These are phyloP conservation scores for Diceros bicornis DNA, from an alignment of 2,797 vertebrate genomes.

Conservation along the genomic window DNA sequence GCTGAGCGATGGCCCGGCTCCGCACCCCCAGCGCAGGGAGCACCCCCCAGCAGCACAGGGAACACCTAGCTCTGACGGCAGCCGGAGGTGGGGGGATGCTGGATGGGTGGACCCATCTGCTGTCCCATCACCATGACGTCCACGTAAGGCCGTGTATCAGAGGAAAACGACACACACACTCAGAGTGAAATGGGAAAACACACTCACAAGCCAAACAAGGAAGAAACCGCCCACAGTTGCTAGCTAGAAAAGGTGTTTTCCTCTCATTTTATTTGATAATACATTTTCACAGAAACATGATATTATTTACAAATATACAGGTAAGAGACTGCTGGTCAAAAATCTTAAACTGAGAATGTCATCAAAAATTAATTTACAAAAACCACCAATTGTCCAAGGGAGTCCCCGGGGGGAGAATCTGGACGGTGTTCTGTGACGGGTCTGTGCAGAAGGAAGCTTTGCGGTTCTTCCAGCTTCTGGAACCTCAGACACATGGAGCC, in stretches of 20 bases:
- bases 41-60: neutral
- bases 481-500: neutral
- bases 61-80: neutral
- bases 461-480: conserved; percentile 60
- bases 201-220: neutral
- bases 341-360: conserved; percentile 89
- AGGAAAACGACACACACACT: neutral
- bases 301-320: conserved; percentile 94
- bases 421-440: conserved; percentile 63
- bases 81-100: neutral
- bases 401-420: conserved; percentile 81
- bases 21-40: neutral
- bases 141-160: fast-evolving
- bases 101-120: neutral
- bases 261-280: conserved; percentile 89
- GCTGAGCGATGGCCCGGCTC: fast-evolving
- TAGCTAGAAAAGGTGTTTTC: conserved; percentile 89
- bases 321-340: conserved; percentile 89
- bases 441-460: conserved; percentile 67
- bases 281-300: conserved; percentile 91
- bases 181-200: fast-evolving
- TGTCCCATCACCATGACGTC: neutral
- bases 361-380: conserved; percentile 92
- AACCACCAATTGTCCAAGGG: conserved; percentile 81
- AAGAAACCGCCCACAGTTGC: conserved; percentile 63